These are phyloP conservation scores for Troides oblongomaculatus DNA, from an alignment of 2,888 invertebrate species.

Conservation along the genomic window DNA sequence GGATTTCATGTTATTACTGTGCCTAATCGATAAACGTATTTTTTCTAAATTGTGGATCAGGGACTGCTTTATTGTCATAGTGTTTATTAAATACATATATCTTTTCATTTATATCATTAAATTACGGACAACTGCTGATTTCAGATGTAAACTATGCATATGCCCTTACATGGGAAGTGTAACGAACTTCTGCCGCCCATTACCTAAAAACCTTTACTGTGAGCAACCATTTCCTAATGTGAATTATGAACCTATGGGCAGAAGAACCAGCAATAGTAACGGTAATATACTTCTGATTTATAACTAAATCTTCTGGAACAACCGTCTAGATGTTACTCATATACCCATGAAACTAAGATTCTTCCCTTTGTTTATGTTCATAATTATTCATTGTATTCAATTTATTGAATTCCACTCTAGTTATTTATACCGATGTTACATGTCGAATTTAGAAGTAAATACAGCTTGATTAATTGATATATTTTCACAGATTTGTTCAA, in stretches of 20 bases:
- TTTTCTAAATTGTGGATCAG: no score
- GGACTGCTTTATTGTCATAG: no score
- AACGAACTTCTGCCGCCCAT: slow-evolving; percentile 54
- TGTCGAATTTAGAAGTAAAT: no score
- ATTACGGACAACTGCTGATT: slow-evolving; percentile 11
- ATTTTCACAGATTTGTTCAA: slow-evolving; percentile 11
- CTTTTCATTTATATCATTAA: no score
- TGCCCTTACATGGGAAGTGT: slow-evolving; percentile 61
- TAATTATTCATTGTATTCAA: no score
- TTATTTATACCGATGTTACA: no score
- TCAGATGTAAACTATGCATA: slow-evolving; percentile 59
- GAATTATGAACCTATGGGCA: slow-evolving; percentile 51
- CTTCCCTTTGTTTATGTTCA: no score
- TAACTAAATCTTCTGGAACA: background rate
- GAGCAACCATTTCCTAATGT: slow-evolving; percentile 55
- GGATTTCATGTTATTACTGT: no score
- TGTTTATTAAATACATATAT: no score
- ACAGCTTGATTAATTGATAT: background rate
- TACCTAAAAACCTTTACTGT: slow-evolving; percentile 47
- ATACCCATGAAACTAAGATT: no score
- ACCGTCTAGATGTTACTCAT: background rate
- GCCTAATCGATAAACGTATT: no score
- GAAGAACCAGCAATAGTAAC: slow-evolving; percentile 26
- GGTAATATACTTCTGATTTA: background rate
- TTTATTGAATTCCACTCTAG: no score